Evolutionary conservation across 2,797 vertebrate species (phyloP), one percentile per base, ranked within the genome.

Genomic region (Tenualosa ilisha): DNA sequence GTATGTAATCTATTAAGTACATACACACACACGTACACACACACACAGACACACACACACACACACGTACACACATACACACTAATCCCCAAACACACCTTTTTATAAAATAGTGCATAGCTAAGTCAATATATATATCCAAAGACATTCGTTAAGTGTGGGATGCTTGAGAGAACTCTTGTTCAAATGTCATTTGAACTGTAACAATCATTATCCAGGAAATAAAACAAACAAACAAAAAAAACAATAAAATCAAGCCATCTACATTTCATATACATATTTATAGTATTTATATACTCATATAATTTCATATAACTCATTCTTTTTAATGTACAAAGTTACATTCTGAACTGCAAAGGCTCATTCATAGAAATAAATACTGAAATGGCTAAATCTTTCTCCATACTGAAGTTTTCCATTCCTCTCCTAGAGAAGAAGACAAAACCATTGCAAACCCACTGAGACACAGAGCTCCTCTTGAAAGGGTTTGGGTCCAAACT

Each of bases 311-410:
- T 79, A 79, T 79, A 79, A 79, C 13, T 46, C 37, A 43, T 46
- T 72, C 20, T 75, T 46, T 97, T 96, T 95, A 96, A 96, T 97
- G 95, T 98, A 98, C 97, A 98, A 98, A 98, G 97, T 97, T 98
- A 98, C 97, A 99, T 97, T 98, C 97, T 92, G 96, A 97, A 97
- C 96, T 96, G 95, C 96, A 97, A 95, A 96, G 96, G 96, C 96
- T 98, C 95, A 95, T 96, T 96, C 94, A 95, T 95, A 95, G 95
- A 97, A 98, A 99, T 99, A 99, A 99, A 99, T 99, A 99, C 97
- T 97, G 97, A 96, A 95, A 95, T 95, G 96, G 96, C 97, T 96
- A 96, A 95, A 96, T 91, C 94, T 96, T 94, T 91, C 94, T 96
- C 94, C 93, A 95, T 93, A 92, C 8, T 89, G 93, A 91, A 94